Percentiles rank a stretch among this genome's conserved stretches.
Conservation (phyloP, 2,888 invertebrate species). For the Hoplodrina ambigua region DNA sequence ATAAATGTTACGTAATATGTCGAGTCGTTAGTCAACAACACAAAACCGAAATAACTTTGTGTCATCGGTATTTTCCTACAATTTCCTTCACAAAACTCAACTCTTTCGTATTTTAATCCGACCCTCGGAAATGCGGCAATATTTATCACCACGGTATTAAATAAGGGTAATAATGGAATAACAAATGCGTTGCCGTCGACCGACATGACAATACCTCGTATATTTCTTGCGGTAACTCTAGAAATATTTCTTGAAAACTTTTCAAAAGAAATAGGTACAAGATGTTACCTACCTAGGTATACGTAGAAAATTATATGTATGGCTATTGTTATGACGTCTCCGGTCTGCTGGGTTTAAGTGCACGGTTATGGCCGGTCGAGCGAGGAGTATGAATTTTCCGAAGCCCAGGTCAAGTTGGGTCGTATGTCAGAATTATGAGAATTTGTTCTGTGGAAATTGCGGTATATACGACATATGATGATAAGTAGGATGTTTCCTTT, state of each 20-base stretch:
- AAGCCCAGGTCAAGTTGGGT: slow-evolving; percentile 50
- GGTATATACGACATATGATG: slow-evolving; percentile 29
- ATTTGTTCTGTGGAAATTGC: slow-evolving; percentile 40
- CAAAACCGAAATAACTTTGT: slow-evolving; percentile 45
- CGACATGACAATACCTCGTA: slow-evolving; percentile 71
- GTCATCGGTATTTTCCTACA: slow-evolving; percentile 62
- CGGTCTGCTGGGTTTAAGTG: slow-evolving; percentile 52
- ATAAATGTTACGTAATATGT: not conserved
- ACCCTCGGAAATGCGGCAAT: slow-evolving; percentile 71
- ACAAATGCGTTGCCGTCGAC: slow-evolving; percentile 79
- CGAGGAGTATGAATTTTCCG: slow-evolving; percentile 46
- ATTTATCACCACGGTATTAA: slow-evolving; percentile 83
- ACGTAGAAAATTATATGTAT: slow-evolving; percentile 34
- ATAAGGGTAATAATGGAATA: slow-evolving; percentile 85
- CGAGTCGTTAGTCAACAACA: slow-evolving; percentile 31
- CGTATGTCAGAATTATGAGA: slow-evolving; percentile 50
- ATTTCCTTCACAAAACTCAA: slow-evolving; percentile 71
- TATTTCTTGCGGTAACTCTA: slow-evolving; percentile 48
- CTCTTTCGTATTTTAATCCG: slow-evolving; percentile 80
- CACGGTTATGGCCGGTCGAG: slow-evolving; percentile 34
- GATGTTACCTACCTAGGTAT: slow-evolving; percentile 35
- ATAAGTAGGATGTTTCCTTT: slow-evolving; percentile 19
- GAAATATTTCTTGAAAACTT: slow-evolving; percentile 55
- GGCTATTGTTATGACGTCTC: slow-evolving; percentile 53
- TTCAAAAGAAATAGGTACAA: slow-evolving; percentile 47